Base-by-base conservation (phyloP, 2,888 invertebrate species). In the Trissolcus brochymenae region DNA sequence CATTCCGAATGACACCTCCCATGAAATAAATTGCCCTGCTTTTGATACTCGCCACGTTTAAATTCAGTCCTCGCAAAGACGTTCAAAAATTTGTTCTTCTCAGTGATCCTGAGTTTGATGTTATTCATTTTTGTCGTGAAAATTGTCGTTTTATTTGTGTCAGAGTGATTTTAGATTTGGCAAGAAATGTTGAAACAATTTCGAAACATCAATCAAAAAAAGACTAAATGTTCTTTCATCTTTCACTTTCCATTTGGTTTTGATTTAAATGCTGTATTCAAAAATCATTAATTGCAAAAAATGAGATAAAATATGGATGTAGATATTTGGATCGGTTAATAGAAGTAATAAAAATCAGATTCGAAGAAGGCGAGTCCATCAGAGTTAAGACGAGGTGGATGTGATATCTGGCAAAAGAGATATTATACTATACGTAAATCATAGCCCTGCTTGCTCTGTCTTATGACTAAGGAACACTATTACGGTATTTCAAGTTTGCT, bases 1-100 rank as follows among this genome's bases (percentile, higher is more conserved):
- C 72, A 68, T 61, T 50, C 77, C 67, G 71, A 72, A 79, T 77
- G 59, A 56, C 57, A 59, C 50, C 54, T 19, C 19, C 57, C 74
- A 53, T 65, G 68, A 74, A 61, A 70, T 62, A 78, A 65, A 78
- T 68, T 68, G 51, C 68, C 29, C 49, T 16, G 51, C 54, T 68
- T 65, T 77, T 56, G 65, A 73, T 56, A 75, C 53, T 65, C 41
- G 29, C 14, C 11, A 14, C 57, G 57, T 57, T 68, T 61, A 41
- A 49, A 59, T 51, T n/a, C 13, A 46, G 49, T 49, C 16, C 21
- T 21, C 25, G n/a, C 16, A n/a, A 46, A n/a, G 4, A n/a, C 9
- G 6, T 9, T 46, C 46, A 9, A 29, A 2, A 29, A 2, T 29
- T 6, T 29, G n/a, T n/a, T n/a, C n/a, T 29, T 29, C 29, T 6